phyloP scores from a whole-genome alignment of 2,888 invertebrate genomes.

The Lasioglossum malachurum region DNA sequence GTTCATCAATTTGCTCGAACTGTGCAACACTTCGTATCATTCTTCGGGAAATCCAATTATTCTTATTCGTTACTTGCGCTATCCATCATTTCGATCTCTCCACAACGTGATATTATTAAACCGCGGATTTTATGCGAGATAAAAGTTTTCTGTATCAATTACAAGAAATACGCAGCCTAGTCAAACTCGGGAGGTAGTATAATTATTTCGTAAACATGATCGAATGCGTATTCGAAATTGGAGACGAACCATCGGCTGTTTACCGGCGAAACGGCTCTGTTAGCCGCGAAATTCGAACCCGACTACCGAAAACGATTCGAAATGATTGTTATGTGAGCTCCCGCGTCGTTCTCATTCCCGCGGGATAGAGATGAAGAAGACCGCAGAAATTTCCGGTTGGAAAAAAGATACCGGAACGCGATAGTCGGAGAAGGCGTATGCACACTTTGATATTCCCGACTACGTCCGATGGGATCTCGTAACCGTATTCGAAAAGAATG shows the following conservation, averaged over 20 bases:
- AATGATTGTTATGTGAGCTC: background rate
- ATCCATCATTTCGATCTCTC: background rate
- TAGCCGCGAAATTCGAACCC: background rate
- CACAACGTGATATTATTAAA: background rate
- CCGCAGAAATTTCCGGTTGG: background rate
- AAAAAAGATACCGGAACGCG: background rate
- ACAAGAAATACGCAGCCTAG: background rate
- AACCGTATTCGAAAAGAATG: conserved; percentile 53
- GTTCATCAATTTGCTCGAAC: background rate
- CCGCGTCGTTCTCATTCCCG: background rate
- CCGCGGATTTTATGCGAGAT: background rate
- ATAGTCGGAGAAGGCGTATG: conserved; percentile 5
- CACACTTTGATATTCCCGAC: conserved; percentile 34
- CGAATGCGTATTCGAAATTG: background rate
- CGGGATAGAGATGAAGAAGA: background rate
- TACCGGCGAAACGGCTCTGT: background rate
- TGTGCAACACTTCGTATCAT: too few relatives aligned
- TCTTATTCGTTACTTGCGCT: too few relatives aligned
- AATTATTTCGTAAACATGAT: background rate
- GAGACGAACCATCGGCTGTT: background rate
- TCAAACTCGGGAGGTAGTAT: background rate
- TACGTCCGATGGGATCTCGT: conserved; percentile 32
- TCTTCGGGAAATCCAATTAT: too few relatives aligned
- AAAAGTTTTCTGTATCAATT: background rate
- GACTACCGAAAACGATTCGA: background rate